These are phyloP conservation scores for Eutolmus rufibarbis DNA, from an alignment of 2,888 invertebrate genomes.

Conservation along the genomic window DNA sequence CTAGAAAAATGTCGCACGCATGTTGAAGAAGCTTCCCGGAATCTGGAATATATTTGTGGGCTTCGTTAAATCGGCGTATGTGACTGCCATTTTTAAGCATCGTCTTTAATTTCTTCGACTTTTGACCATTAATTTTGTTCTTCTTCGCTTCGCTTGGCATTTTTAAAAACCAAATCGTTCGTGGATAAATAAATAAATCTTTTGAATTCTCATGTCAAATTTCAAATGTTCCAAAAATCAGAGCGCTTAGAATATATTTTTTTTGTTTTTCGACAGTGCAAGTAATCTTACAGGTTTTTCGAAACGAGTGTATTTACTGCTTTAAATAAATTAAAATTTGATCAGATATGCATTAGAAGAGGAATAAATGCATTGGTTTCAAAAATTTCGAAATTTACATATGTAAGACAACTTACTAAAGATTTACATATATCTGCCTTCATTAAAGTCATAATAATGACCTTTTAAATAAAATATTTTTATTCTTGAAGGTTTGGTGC, in stretches of 20 bases:
- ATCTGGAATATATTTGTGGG: slow-evolving; percentile 27
- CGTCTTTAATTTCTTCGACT: background rate
- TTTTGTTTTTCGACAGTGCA: background rate
- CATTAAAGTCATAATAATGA: too few relatives aligned
- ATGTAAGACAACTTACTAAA: too few relatives aligned
- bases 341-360: too few relatives aligned
- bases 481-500: too few relatives aligned
- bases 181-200: background rate
- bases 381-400: too few relatives aligned
- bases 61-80: slow-evolving; percentile 18
- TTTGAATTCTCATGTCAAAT: background rate
- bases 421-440: too few relatives aligned
- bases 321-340: too few relatives aligned
- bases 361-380: too few relatives aligned
- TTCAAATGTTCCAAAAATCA: background rate
- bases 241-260: background rate
- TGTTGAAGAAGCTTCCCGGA: background rate
- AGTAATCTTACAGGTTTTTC: too few relatives aligned
- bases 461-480: too few relatives aligned
- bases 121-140: background rate
- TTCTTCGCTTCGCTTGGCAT: background rate
- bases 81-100: slow-evolving; percentile 13
- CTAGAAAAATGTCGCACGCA: slow-evolving; percentile 41
- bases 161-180: background rate
- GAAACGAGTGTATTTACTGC: too few relatives aligned